Conservation (phyloP, 2,797 vertebrate species). For the Schizopygopsis pylzovi region DNA sequence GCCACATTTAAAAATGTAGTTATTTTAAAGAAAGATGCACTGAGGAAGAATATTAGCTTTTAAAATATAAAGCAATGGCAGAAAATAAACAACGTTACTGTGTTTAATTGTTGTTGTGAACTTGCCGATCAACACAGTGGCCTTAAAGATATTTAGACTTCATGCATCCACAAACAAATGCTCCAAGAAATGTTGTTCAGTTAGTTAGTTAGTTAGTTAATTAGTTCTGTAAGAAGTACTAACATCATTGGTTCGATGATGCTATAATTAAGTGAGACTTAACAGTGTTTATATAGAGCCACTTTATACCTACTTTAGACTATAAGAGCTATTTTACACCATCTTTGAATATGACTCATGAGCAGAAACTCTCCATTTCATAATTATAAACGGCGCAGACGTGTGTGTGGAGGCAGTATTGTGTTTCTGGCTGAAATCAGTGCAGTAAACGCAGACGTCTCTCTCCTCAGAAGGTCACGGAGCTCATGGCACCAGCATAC, state of each 20-base stretch:
- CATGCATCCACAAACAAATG: not conserved
- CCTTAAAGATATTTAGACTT: not conserved
- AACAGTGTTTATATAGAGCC: not conserved
- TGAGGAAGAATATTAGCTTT: not conserved
- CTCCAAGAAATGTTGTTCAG: not conserved
- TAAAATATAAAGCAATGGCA: not conserved
- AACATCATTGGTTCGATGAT: not conserved
- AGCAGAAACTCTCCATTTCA: not conserved
- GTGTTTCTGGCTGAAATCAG: constrained; percentile 16
- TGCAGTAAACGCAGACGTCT: constrained; percentile 45
- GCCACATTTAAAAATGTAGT: not conserved
- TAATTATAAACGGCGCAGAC: not conserved
- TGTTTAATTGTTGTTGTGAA: not conserved
- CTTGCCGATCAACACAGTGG: not conserved
- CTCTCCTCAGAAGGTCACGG: constrained; percentile 80
- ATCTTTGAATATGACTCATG: not conserved
- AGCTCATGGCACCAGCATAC: constrained; percentile 75
- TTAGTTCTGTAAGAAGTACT: not conserved
- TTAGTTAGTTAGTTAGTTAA: not conserved
- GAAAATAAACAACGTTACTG: not conserved
- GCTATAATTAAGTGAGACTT: not conserved
- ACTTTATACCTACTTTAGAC: not conserved
- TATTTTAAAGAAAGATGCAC: not conserved
- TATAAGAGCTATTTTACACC: not conserved
- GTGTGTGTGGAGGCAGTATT: not conserved